Evolutionary conservation across 2,113 vertebrate species (phyloP).

Genomic region (Sisor rabdophorus): DNA sequence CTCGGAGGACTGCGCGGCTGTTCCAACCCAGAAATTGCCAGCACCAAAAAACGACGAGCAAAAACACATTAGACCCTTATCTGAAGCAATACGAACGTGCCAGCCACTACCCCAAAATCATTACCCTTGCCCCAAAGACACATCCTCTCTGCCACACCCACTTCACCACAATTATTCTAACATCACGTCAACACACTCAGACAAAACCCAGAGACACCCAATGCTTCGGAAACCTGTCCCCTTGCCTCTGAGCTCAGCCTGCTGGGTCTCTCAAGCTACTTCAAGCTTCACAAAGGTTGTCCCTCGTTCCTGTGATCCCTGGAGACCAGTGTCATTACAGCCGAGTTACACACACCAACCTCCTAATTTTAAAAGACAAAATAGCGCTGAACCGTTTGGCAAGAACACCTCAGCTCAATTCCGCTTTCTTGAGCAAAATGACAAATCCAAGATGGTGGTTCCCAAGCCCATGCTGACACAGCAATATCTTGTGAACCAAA

Average conservation of each 20-base stretch:
- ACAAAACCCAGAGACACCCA: conserved; percentile 50
- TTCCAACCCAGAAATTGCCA: conserved; percentile 43
- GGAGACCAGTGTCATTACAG: conserved; percentile 58
- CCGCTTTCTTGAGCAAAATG: conserved; percentile 61
- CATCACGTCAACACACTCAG: conserved; percentile 14
- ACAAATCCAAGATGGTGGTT: conserved; percentile 58
- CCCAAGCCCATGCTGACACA: conserved; percentile 58
- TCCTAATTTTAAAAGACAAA: conserved; percentile 45
- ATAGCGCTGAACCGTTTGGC: conserved; percentile 42
- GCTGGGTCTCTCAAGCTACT: conserved; percentile 51
- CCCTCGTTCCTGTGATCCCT: conserved; percentile 58
- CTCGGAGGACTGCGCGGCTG: conserved; percentile 63
- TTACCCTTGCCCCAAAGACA: conserved; percentile 47
- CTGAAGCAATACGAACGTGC: conserved; percentile 37
- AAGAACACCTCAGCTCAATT: conserved; percentile 53
- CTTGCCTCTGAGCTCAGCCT: conserved; percentile 32
- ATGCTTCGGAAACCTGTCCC: conserved; percentile 26
- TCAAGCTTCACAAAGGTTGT: conserved; percentile 70
- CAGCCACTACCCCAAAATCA: conserved; percentile 48
- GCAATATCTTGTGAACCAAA: conserved; percentile 52
- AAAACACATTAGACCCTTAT: conserved; percentile 25
- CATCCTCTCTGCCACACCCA: conserved; percentile 25
- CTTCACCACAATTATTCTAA: conserved; percentile 46
- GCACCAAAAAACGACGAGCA: conserved; percentile 35
- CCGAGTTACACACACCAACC: conserved; percentile 48